A percentile compares a stretch with the other conserved stretches of the same genome.
Conservation (phyloP, 2,888 invertebrate species). For the Nymphalis polychloros region DNA sequence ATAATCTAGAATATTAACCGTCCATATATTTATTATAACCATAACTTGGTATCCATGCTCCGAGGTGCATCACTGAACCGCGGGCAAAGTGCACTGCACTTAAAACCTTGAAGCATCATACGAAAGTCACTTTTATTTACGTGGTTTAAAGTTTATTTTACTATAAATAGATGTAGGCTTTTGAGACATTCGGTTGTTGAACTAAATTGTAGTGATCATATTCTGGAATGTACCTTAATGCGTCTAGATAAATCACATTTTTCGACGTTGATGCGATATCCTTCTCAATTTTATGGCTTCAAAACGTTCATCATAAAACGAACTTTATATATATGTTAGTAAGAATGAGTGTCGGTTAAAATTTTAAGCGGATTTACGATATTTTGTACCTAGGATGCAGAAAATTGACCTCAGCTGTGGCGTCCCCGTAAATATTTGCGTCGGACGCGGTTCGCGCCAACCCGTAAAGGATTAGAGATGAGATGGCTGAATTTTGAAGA, state of each 20-base stretch:
- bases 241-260: slow-evolving; percentile 55
- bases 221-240: slow-evolving; percentile 58
- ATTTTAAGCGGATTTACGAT: slow-evolving; percentile 40
- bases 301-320: slow-evolving; percentile 39
- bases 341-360: slow-evolving; percentile 40
- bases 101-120: slow-evolving; percentile 43
- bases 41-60: slow-evolving; percentile 75
- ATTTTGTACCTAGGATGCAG: slow-evolving; percentile 45
- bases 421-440: slow-evolving; percentile 77
- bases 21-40: slow-evolving; percentile 77
- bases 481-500: slow-evolving; percentile 58
- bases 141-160: slow-evolving; percentile 34
- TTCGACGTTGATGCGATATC: slow-evolving; percentile 44
- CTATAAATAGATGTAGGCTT: background rate
- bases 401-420: slow-evolving; percentile 79
- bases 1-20: slow-evolving; percentile 77
- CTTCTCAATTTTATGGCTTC: slow-evolving; percentile 58
- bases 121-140: slow-evolving; percentile 41
- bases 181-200: slow-evolving; percentile 45
- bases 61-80: slow-evolving; percentile 70
- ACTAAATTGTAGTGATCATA: slow-evolving; percentile 38
- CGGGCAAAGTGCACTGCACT: slow-evolving; percentile 75
- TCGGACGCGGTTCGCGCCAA: slow-evolving; percentile 65
- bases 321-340: slow-evolving; percentile 24
- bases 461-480: slow-evolving; percentile 68